These are phyloP conservation scores for Patella caerulea DNA, from an alignment of 2,888 invertebrate species.

Conservation along the genomic window DNA sequence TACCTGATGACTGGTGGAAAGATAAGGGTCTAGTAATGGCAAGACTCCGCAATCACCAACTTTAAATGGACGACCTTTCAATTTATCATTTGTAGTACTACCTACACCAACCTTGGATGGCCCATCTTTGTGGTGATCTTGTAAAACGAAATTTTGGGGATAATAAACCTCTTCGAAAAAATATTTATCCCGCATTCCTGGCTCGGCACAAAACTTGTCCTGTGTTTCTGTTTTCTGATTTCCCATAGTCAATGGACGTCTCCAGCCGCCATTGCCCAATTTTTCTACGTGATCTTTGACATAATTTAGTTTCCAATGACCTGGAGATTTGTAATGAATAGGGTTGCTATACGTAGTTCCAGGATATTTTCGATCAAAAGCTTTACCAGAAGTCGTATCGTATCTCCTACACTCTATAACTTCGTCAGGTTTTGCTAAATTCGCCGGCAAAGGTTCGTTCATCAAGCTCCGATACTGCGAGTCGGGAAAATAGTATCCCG, in stretches of 20 bases:
- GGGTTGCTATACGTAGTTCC: constrained; percentile 61
- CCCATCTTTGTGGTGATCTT: constrained; percentile 68
- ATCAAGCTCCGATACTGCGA: constrained; percentile 68
- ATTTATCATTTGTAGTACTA: constrained; percentile 62
- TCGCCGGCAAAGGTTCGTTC: constrained; percentile 68
- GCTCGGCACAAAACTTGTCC: constrained; percentile 58
- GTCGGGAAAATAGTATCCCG: constrained; percentile 71
- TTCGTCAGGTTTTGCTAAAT: constrained; percentile 65
- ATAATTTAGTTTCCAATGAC: constrained; percentile 69
- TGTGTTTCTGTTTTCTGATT: constrained; percentile 70
- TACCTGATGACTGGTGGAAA: constrained; percentile 68
- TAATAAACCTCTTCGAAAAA: constrained; percentile 61
- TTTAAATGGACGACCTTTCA: constrained; percentile 65
- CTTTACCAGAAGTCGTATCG: constrained; percentile 67
- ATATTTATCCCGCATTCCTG: constrained; percentile 59
- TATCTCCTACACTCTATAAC: constrained; percentile 63
- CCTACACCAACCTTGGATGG: constrained; percentile 67
- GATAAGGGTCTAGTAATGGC: constrained; percentile 67
- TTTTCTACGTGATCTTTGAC: constrained; percentile 70
- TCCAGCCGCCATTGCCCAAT: constrained; percentile 70
- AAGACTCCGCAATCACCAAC: constrained; percentile 68
- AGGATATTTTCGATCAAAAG: constrained; percentile 68
- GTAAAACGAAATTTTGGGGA: constrained; percentile 63
- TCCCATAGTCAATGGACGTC: constrained; percentile 70
- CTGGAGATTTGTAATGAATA: constrained; percentile 69